phyloP scores from a whole-genome alignment of 2,888 invertebrate species.

The Daptonema setosum region DNA sequence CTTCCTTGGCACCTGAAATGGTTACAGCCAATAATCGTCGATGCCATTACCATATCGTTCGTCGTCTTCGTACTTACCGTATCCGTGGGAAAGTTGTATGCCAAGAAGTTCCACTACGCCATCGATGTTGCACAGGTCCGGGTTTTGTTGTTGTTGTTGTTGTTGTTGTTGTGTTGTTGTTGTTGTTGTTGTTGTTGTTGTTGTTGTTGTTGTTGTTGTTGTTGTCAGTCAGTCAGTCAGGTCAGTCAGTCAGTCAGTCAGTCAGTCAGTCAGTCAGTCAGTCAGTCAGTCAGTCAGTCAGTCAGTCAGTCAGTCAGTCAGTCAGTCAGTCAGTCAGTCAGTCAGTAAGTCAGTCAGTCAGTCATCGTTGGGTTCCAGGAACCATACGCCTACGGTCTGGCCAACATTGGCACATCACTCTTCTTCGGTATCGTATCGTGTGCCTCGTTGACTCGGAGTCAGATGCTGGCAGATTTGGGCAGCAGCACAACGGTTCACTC shows the following conservation, averaged over 20 bases:
- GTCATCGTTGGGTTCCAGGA: not conserved
- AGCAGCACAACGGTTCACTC: not conserved
- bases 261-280: no score
- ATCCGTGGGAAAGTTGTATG: conserved; percentile 33
- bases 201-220: no score
- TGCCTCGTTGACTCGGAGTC: not conserved
- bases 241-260: no score
- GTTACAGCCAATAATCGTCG: not conserved
- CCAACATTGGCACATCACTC: not conserved
- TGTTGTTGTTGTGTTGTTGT: no score
- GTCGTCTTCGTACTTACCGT: conserved; percentile 33
- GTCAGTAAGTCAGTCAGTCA: no score
- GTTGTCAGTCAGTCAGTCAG: no score
- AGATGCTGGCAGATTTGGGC: not conserved
- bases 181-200: no score
- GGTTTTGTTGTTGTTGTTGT: not conserved
- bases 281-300: no score
- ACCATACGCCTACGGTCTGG: not conserved
- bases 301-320: no score
- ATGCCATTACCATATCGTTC: not conserved
- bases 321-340: no score
- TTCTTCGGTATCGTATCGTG: not conserved
- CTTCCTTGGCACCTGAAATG: no score
- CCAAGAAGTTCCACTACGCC: conserved; percentile 31
- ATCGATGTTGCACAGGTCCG: conserved; percentile 32